Evolutionary conservation across 2,113 vertebrate genomes (phyloP), one percentile per base, ranked within the genome.

Genomic region (Silurus meridionalis): DNA sequence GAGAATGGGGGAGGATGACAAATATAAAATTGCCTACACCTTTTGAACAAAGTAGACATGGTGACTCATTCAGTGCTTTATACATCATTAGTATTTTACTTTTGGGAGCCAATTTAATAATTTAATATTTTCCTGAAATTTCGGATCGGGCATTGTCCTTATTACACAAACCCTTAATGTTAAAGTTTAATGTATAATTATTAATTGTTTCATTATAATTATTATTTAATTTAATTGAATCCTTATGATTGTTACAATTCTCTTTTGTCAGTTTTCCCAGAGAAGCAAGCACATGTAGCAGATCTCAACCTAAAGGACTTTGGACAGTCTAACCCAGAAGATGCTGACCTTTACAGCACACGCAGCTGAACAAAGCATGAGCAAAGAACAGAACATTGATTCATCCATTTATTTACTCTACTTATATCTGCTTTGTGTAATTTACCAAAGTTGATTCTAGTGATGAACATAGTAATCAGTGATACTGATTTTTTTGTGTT

Each of bases 301-400:
- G 94, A 66, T 92, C 90, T 61, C 13, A 55, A 48, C 10, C 91
- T 96, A 89, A 82, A 90, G 89, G 96, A 97, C 90, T 93, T 96
- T 0, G 95, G 96, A 25, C 95, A 96, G 87, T 94, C 95, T 84
- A 92, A 87, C 89, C 95, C 96, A 74, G 96, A 96, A 90, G 96
- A 96, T 79, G 85, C 87, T 86, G 96, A 96, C 89, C 90, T 96
- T 93, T 97, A 96, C 91, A 96, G 95, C 90, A 96, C 94, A 66
- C 95, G 96, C 91, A 95, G 94, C 91, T 97, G 90, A 94, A 77
- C 11, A 52, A 57, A 4, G 2, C 13, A 13, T 17, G 13, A 15
- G 64, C 64, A 66, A 13, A 66, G n/a, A 37, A 37, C n/a, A 13
- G n/a, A 25, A 1, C 64, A 67, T 28, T 67, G 61, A 63, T 58